These are phyloP conservation scores for Cyclina sinensis DNA, from an alignment of 1,140 invertebrate genomes.

Conservation along the genomic window DNA sequence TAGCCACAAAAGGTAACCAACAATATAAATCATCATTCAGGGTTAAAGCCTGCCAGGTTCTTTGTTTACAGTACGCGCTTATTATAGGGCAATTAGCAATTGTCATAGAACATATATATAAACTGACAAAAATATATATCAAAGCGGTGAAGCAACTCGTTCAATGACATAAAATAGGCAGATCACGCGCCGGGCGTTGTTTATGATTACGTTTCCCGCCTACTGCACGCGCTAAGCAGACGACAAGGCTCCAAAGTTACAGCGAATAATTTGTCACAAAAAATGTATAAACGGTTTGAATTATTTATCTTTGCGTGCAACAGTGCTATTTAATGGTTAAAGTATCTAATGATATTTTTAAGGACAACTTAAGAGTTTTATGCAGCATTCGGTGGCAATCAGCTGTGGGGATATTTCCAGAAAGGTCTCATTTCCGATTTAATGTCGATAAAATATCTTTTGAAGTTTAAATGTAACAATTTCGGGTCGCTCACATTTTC, in stretches of 20 bases:
- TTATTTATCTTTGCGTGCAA: no score
- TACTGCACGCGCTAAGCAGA: slow-evolving; percentile 25
- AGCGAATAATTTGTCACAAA: slow-evolving; percentile 18
- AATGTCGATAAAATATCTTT: no score
- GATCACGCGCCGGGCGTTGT: slow-evolving; percentile 28
- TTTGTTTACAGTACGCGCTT: slow-evolving; percentile 8
- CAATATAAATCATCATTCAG: neutral
- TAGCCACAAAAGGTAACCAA: no score
- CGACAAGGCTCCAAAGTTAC: neutral
- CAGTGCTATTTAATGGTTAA: no score
- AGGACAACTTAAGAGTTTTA: no score
- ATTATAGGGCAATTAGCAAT: slow-evolving; percentile 27
- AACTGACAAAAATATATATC: slow-evolving; percentile 29
- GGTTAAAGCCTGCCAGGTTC: neutral
- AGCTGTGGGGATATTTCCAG: no score
- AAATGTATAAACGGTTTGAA: no score
- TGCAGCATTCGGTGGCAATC: no score
- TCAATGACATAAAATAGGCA: neutral
- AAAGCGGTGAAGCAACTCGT: neutral
- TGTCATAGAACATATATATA: slow-evolving; percentile 22
- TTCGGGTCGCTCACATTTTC: no score
- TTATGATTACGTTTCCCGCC: slow-evolving; percentile 15
- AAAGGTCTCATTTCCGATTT: no score
- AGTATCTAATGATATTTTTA: no score
- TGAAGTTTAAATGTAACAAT: no score